Conservation (phyloP, 2,888 invertebrate genomes). For the Archips crataeganus region DNA sequence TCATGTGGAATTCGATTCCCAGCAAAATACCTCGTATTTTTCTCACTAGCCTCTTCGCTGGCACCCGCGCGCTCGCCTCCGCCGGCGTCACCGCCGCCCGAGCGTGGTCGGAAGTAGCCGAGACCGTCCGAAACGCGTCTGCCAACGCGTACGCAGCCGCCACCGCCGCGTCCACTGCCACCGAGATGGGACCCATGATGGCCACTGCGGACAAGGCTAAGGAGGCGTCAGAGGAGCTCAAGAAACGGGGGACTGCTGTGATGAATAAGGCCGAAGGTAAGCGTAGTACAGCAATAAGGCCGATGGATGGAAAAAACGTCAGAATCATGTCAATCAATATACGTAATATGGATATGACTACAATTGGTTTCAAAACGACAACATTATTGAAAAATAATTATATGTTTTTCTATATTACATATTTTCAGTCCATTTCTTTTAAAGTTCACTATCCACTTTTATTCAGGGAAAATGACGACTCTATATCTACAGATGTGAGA, state of each 20-base stretch:
- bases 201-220: constrained; percentile 82
- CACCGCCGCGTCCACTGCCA: constrained; percentile 68
- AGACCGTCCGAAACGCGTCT: constrained; percentile 71
- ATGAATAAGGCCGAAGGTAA: constrained; percentile 70
- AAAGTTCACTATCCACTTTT: no score
- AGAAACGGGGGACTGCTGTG: constrained; percentile 79
- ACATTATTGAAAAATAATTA: no score
- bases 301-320: no score
- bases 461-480: no score
- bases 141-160: constrained; percentile 71
- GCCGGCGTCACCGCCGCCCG: constrained; percentile 89
- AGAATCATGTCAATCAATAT: no score
- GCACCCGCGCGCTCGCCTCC: constrained; percentile 90
- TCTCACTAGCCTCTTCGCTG: constrained; percentile 85
- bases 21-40: background rate
- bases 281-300: constrained; percentile 5
- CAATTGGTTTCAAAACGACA: no score
- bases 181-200: constrained; percentile 79
- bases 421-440: no score
- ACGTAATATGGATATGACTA: no score
- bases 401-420: no score
- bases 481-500: no score
- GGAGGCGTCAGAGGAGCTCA: constrained; percentile 83
- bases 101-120: constrained; percentile 87
- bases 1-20: no score